Evolutionary conservation across 2,797 vertebrate genomes (phyloP), one percentile per base, ranked within the genome.

Genomic region (Mus caroli): DNA sequence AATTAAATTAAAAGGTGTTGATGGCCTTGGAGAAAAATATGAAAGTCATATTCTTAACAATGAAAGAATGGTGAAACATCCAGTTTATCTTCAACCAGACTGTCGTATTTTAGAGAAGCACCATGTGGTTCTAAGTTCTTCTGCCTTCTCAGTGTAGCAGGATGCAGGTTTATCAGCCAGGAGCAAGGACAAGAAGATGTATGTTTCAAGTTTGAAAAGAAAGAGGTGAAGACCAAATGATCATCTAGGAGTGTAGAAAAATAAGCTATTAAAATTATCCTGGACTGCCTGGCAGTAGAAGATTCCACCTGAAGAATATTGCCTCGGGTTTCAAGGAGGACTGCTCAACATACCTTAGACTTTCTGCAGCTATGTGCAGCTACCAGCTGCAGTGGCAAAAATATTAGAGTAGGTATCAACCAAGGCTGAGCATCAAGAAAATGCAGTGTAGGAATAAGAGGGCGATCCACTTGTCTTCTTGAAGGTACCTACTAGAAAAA

Each of bases 41-140:
- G 78, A 43, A 84, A 17, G 69, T 62, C 88, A 91, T 37, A 56
- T 92, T 78, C 67, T 17, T 80, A 88, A 73, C 58, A 89, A 94
- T 31, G 26, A 80, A 93, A 56, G 58, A 77, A 80, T 69, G 34
- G 93, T 43, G 37, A 60, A 60, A 78, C 6, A 56, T 6, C 17
- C 5, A 40, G 8, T n/a, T 12, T 43, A 24, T 19, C 82, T 90
- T 92, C 62, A 84, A 64, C 15, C 0, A 80, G 76, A 90, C 10
- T 85, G 78, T 54, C 22, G 56, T 34, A 79, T 87, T 54, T 92
- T 50, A 92, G 13, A 92, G 12, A 31, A 10, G 3, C 3, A 50
- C 12, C 24, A 40, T 5, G 28, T 6, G 34, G 1, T 80, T 85
- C 69, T 67, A 40, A 19, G 2, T 11, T 10, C 17, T 69, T 88